phyloP scores from a whole-genome alignment of 2,888 invertebrate genomes.

The Cremastinae sp. region DNA sequence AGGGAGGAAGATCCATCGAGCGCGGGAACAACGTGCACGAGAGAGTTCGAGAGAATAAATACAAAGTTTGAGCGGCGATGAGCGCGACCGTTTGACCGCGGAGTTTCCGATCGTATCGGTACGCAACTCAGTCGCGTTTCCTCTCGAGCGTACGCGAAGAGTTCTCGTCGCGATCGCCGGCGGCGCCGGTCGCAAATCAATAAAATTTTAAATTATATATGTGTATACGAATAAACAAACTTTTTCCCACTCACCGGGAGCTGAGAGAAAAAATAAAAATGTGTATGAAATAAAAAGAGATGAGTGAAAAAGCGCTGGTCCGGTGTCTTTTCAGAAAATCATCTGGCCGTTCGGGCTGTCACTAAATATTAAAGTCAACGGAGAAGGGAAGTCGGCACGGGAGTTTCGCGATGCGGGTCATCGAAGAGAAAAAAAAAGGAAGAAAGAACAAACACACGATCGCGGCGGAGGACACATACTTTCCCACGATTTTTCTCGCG shows the following conservation, averaged over 20 bases:
- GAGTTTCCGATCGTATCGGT: slow-evolving; percentile 55
- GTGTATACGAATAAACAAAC: slow-evolving; percentile 1
- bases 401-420: slow-evolving; percentile 51
- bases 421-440: slow-evolving; percentile 41
- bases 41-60: slow-evolving; percentile 25
- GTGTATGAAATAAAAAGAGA: background rate
- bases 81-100: slow-evolving; percentile 41
- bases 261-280: slow-evolving; percentile 15
- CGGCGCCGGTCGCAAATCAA: slow-evolving; percentile 38
- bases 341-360: slow-evolving; percentile 3
- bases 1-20: slow-evolving; percentile 46
- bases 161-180: slow-evolving; percentile 37
- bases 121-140: slow-evolving; percentile 43
- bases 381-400: background rate
- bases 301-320: slow-evolving; percentile 23
- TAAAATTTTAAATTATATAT: slow-evolving; percentile 13
- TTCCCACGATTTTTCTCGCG: slow-evolving; percentile 61
- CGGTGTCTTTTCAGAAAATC: slow-evolving; percentile 46
- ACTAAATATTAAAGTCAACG: background rate
- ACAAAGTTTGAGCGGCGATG: slow-evolving; percentile 15
- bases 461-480: slow-evolving; percentile 53
- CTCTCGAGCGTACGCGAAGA: slow-evolving; percentile 17
- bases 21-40: slow-evolving; percentile 33
- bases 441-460: slow-evolving; percentile 23
- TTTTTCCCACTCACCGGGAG: slow-evolving; percentile 18